Evolutionary conservation across 2,113 vertebrate genomes (phyloP).

Genomic region (Gorsachius goisagi): DNA sequence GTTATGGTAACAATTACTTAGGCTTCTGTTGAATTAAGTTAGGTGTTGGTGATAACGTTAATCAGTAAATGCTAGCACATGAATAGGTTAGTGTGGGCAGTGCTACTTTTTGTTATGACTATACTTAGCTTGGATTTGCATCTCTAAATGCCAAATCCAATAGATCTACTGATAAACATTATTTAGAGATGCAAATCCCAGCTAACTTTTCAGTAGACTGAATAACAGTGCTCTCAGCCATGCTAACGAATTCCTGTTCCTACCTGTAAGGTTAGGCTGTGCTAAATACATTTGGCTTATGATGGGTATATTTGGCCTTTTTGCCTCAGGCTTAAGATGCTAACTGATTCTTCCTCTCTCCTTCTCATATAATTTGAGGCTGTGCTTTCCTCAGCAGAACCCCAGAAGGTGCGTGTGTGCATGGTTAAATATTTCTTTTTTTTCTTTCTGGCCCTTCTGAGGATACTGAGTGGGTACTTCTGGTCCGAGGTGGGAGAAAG

Average conservation of each 20-base stretch:
- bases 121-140: background rate
- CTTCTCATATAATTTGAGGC: background rate
- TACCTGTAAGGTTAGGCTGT: background rate
- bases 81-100: background rate
- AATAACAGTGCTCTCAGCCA: background rate
- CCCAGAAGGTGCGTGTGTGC: background rate
- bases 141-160: background rate
- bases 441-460: background rate
- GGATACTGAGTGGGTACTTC: background rate
- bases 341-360: background rate
- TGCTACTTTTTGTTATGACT: background rate
- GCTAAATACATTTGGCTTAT: background rate
- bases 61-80: background rate
- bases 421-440: background rate
- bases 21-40: background rate
- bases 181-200: too few species aligned
- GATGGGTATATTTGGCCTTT: background rate
- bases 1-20: accelerated
- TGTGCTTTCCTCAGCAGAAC: background rate
- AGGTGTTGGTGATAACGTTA: background rate
- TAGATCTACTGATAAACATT: background rate
- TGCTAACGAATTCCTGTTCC: background rate
- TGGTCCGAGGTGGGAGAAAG: background rate
- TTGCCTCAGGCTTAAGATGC: background rate
- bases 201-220: background rate